Evolutionary conservation across 2,888 invertebrate genomes (phyloP).

Genomic region (Erebia palarica): DNA sequence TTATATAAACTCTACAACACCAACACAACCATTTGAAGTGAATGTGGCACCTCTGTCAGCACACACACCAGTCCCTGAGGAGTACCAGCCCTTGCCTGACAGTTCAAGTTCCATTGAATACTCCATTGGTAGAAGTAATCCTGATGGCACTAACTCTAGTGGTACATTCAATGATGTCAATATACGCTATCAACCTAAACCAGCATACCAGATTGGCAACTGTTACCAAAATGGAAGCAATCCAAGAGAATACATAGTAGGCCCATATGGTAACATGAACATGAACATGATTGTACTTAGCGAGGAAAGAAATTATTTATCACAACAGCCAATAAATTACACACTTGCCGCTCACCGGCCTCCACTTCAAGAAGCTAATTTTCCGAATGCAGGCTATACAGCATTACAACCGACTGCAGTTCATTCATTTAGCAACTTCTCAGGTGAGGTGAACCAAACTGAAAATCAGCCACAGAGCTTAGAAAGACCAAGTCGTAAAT

Average conservation of each 20-base stretch:
- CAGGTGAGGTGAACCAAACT: constrained; percentile 37
- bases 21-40: constrained; percentile 61
- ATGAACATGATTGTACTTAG: constrained; percentile 60
- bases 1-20: constrained; percentile 66
- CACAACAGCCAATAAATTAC: constrained; percentile 59
- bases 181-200: constrained; percentile 73
- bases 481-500: constrained; percentile 71
- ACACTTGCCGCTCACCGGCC: constrained; percentile 50
- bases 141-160: constrained; percentile 53
- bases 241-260: constrained; percentile 53
- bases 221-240: constrained; percentile 60
- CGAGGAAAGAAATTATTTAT: constrained; percentile 58
- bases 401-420: constrained; percentile 45
- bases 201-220: constrained; percentile 51
- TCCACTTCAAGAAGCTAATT: constrained; percentile 46
- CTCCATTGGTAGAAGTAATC: constrained; percentile 51
- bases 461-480: constrained; percentile 49
- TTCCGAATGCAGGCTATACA: constrained; percentile 50
- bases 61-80: constrained; percentile 75
- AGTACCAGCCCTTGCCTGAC: constrained; percentile 75
- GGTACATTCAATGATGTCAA: constrained; percentile 59
- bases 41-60: constrained; percentile 61
- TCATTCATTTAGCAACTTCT: constrained; percentile 44
- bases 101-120: constrained; percentile 71
- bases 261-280: constrained; percentile 59